Conservation (phyloP, 2,113 vertebrate species). For the Myrmecophaga tridactyla region DNA sequence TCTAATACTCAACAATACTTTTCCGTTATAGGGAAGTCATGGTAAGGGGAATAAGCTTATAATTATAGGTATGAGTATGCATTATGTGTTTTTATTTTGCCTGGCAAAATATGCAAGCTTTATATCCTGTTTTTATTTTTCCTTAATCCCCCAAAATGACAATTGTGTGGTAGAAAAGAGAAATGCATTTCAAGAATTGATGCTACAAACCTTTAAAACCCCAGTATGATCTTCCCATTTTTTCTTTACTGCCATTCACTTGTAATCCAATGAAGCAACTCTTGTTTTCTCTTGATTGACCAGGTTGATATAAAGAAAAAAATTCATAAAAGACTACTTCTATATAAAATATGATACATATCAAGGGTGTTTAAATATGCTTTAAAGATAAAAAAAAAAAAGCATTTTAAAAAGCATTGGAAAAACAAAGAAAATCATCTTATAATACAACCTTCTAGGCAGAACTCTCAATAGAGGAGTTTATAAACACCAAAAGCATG, state of each 20-base stretch:
- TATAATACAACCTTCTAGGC: background rate
- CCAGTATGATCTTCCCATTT: background rate
- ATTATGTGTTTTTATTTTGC: background rate
- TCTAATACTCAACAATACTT: background rate
- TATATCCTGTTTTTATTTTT: background rate
- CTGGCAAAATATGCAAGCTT: background rate
- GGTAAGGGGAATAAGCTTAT: background rate
- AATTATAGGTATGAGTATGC: background rate
- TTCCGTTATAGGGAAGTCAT: background rate
- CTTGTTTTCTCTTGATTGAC: background rate
- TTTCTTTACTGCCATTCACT: background rate
- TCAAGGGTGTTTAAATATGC: background rate
- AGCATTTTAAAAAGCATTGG: background rate
- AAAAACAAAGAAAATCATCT: background rate
- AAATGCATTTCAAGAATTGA: background rate
- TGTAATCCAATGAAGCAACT: background rate
- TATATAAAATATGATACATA: background rate
- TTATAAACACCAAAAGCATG: background rate
- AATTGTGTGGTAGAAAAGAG: background rate
- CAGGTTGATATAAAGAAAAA: background rate
- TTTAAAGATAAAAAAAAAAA: constrained; percentile 13
- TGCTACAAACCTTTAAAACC: background rate
- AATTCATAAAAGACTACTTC: background rate
- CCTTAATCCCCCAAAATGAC: background rate
- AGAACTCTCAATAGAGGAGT: background rate